These are phyloP conservation scores for Tragelaphus buxtoni DNA, from an alignment of 2,113 vertebrate genomes.

Conservation along the genomic window DNA sequence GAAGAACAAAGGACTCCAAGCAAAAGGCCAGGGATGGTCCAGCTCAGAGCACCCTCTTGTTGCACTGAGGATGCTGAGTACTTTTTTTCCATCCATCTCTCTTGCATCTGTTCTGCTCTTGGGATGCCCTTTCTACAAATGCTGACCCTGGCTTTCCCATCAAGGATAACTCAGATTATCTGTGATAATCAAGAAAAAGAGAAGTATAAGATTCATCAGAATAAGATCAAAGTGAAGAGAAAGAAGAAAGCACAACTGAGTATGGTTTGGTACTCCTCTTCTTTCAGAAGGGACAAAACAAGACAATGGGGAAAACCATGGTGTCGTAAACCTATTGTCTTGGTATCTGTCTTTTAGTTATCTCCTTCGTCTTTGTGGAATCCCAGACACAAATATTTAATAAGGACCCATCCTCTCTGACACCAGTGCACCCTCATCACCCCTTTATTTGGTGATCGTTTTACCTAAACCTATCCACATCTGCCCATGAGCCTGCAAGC, in stretches of 20 bases:
- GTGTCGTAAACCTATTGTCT: neutral
- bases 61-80: neutral
- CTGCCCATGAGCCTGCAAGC: neutral
- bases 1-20: neutral
- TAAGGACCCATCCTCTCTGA: neutral
- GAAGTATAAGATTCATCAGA: neutral
- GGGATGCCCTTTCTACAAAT: neutral
- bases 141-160: neutral
- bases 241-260: neutral
- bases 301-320: neutral
- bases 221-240: neutral
- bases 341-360: neutral
- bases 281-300: neutral
- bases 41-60: neutral
- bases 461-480: neutral
- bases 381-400: neutral
- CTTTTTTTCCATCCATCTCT: neutral
- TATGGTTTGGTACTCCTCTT: neutral
- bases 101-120: neutral
- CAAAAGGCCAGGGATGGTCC: neutral
- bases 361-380: neutral
- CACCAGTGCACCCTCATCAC: neutral
- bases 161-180: neutral
- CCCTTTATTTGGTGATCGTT: neutral
- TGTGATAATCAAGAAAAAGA: neutral